Percentiles rank a stretch among this genome's conserved stretches.
Conservation (phyloP, 2,113 vertebrate species). For the Hippoglossus stenolepis region DNA sequence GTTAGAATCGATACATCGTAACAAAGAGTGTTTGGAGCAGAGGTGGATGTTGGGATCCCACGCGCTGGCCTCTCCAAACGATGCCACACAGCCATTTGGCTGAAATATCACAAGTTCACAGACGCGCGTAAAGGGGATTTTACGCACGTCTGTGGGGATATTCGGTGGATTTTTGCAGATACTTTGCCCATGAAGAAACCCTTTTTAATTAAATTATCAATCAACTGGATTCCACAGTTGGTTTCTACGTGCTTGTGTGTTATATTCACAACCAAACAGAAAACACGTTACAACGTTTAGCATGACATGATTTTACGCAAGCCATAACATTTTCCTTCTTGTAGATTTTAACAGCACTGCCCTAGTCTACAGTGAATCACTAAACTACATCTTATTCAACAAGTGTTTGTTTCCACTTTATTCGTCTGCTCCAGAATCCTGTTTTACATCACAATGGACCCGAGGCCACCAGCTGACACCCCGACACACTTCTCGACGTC, state of each 20-base stretch:
- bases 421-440: no score
- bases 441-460: not conserved
- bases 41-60: conserved; percentile 27
- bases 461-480: not conserved
- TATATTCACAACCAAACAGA: not conserved
- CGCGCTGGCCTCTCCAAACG: not conserved
- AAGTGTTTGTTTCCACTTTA: no score
- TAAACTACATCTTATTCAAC: not conserved
- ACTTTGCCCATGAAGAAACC: not conserved
- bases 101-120: not conserved
- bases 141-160: not conserved
- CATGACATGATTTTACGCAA: conserved; percentile 19
- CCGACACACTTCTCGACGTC: not conserved
- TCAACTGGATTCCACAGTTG: not conserved
- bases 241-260: not conserved
- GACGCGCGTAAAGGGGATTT: not conserved
- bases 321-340: not conserved
- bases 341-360: not conserved
- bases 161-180: not conserved
- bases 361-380: no score
- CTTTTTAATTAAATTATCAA: not conserved
- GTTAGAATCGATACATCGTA: conserved; percentile 26
- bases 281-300: not conserved
- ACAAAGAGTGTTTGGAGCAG: conserved; percentile 1
- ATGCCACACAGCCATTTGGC: conserved; percentile 18